phyloP scores from a whole-genome alignment of 2,113 vertebrate species.

The Stigmatopora argus region DNA sequence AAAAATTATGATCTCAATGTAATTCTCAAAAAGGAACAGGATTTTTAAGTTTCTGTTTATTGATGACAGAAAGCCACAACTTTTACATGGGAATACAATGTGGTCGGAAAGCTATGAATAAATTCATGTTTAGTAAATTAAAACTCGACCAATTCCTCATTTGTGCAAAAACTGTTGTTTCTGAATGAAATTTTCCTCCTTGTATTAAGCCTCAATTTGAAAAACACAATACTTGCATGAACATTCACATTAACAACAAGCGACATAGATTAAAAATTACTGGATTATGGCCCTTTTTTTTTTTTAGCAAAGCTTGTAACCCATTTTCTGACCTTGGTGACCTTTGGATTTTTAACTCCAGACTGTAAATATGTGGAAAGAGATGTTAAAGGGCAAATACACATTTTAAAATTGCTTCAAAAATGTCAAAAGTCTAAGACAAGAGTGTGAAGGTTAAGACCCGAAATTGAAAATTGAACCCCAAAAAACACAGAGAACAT shows the following conservation, averaged over 20 bases:
- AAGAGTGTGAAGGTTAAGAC: slow-evolving; percentile 18
- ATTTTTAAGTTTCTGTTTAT: slow-evolving; percentile 38
- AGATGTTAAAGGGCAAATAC: slow-evolving; percentile 2
- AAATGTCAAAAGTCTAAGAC: slow-evolving; percentile 21
- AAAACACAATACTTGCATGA: slow-evolving; percentile 9
- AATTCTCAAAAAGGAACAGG: neutral
- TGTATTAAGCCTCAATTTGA: neutral
- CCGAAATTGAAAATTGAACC: slow-evolving; percentile 30
- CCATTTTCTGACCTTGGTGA: too few species aligned
- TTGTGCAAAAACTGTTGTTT: neutral
- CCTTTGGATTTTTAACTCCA: neutral
- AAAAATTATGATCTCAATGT: neutral
- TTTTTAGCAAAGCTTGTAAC: slow-evolving; percentile 25
- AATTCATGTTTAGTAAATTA: slow-evolving; percentile 1
- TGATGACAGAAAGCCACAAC: slow-evolving; percentile 25
- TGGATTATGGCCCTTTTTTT: neutral
- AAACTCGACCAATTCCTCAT: slow-evolving; percentile 23
- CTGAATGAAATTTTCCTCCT: neutral
- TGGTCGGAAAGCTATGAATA: slow-evolving; percentile 12
- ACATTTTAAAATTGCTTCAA: neutral
- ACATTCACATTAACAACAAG: slow-evolving; percentile 8
- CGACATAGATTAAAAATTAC: slow-evolving; percentile 36
- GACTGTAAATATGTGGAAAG: neutral
- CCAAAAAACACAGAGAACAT: slow-evolving; percentile 37
- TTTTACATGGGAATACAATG: slow-evolving; percentile 23